Conservation (phyloP, 2,888 invertebrate species). For the Mythimna pallens region DNA sequence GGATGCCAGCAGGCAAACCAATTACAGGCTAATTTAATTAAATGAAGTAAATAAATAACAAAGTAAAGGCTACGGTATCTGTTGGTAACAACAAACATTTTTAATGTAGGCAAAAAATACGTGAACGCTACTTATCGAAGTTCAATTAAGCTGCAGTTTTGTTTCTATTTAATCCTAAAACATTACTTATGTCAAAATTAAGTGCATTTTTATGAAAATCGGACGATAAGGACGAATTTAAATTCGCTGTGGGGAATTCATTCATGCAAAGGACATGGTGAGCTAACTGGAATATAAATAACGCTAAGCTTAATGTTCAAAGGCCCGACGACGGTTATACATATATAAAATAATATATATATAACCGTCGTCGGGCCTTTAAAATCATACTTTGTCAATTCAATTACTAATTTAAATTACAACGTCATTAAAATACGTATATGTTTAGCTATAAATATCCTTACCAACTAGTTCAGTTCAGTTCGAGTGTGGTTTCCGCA, state of each 20-base stretch:
- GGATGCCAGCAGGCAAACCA: constrained; percentile 34
- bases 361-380: no score
- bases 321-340: constrained; percentile 17
- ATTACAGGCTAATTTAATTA: constrained; percentile 60
- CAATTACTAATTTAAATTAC: constrained; percentile 6
- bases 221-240: constrained; percentile 58
- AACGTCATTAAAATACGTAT: background rate
- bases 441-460: background rate
- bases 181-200: constrained; percentile 63
- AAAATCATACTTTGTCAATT: constrained; percentile 21
- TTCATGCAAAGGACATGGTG: constrained; percentile 57
- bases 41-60: constrained; percentile 47
- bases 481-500: no score
- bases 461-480: no score
- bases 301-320: constrained; percentile 21
- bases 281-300: constrained; percentile 28
- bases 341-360: no score
- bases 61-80: constrained; percentile 42
- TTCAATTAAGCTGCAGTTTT: constrained; percentile 62
- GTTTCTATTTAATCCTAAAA: constrained; percentile 61
- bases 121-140: constrained; percentile 43
- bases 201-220: constrained; percentile 67
- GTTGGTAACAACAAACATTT: constrained; percentile 44
- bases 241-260: constrained; percentile 54
- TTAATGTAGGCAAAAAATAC: constrained; percentile 47